A percentile compares a stretch with the other conserved stretches of the same genome.
Evolutionary conservation across 2,797 vertebrate species (phyloP).

Genomic region (Neosilurus hyrtlii): DNA sequence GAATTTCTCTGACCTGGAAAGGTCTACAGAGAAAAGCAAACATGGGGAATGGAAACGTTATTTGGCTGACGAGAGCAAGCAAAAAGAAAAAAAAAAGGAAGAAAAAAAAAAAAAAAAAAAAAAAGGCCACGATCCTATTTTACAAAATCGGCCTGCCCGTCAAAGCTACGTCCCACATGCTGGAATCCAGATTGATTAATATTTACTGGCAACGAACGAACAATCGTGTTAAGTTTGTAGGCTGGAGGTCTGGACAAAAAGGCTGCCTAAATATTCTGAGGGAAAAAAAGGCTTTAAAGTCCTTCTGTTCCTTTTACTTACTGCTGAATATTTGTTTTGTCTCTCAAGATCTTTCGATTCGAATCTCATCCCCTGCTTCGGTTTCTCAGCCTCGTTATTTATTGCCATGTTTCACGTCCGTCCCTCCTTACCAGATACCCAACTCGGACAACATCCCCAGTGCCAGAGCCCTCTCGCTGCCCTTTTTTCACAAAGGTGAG

Average conservation of each 20-base stretch:
- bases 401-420: neutral
- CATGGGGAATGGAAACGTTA: neutral
- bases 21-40: conserved; percentile 18
- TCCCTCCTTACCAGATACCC: neutral
- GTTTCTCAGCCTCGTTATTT: conserved; percentile 1
- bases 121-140: conserved; percentile 45
- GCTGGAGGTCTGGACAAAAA: conserved; percentile 38
- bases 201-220: conserved; percentile 34
- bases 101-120: neutral
- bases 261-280: conserved; percentile 26
- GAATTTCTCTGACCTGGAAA: conserved; percentile 23
- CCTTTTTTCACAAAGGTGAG: neutral
- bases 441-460: neutral
- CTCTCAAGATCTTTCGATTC: neutral
- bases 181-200: conserved; percentile 51
- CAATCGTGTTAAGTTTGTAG: conserved; percentile 42
- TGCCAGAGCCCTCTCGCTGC: neutral
- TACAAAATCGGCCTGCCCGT: conserved; percentile 44
- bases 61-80: conserved; percentile 35
- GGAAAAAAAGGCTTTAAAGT: conserved; percentile 26
- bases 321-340: neutral
- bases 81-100: too few relatives aligned
- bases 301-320: conserved; percentile 1
- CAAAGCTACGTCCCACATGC: conserved; percentile 50
- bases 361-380: neutral